Evolutionary conservation across 2,888 invertebrate genomes (phyloP), one percentile per base, ranked within the genome.

Genomic region (Aromia moschata): DNA sequence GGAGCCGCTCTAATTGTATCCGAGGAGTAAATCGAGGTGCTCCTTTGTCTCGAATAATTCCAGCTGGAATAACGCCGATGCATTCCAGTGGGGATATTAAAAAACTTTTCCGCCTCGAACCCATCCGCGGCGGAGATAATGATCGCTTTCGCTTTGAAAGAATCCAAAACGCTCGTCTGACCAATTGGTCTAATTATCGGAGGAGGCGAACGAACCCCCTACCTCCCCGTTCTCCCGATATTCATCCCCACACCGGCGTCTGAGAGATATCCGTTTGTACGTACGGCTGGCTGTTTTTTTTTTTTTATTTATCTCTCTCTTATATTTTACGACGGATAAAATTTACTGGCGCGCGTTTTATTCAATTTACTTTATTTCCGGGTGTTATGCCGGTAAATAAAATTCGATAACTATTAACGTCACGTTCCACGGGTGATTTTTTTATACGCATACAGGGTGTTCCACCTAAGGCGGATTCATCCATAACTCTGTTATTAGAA

Each of bases 171-270:
- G 68, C 58, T 64, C 56, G 45, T 62, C 62, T 68, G 70, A 69
- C 69, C 70, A 64, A 70, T 70, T 70, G 67, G 66, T 66, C 65
- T 64, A 66, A 70, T 70, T 69, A 68, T 52, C 20, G 56, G 58
- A 65, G 56, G 60, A 65, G 45, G 53, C 53, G 46, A 64, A 55
- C 37, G 56, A 56, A n/a, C 58, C 62, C 57, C 45, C 47, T 58
- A 56, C 57, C 47, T 36, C 43, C 53, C 18, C 54, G 53, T 56
- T 33, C 46, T 41, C 51, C 44, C 44, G 25, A 58, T 64, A 60
- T 45, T 56, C 44, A 46, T 31, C 25, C 53, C 33, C 40, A 40
- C 52, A 40, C 41, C 41, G 11, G 30, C 31, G 31, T 33, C 30
- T 30, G 3, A 43, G 17, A 52, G 52, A 52, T 52, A 52, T 52